phyloP scores from a whole-genome alignment of 2,797 vertebrate genomes.

The Sebastes trivittatus region DNA sequence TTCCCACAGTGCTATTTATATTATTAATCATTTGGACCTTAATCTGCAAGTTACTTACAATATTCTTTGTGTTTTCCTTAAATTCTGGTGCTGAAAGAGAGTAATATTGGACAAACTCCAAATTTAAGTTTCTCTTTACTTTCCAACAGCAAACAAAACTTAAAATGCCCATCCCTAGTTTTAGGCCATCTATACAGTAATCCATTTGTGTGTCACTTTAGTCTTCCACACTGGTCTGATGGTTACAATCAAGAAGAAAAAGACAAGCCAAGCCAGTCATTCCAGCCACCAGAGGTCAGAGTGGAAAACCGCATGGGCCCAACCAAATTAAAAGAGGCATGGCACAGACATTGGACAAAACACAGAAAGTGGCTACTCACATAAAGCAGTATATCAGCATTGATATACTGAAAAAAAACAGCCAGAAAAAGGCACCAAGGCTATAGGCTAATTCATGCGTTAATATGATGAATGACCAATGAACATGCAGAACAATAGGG shows the following conservation, averaged over 20 bases:
- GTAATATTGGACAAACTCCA: not conserved
- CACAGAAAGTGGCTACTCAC: not conserved
- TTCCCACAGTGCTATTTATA: not conserved
- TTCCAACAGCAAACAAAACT: not conserved
- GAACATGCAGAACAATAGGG: conserved; percentile 45
- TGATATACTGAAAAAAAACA: conserved; percentile 1
- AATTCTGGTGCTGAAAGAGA: not conserved
- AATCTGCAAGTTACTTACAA: not conserved
- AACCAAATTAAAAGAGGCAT: not conserved
- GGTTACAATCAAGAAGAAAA: not conserved
- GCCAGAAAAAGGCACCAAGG: not conserved
- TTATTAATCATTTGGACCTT: not conserved
- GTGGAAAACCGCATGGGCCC: not conserved
- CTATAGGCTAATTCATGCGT: conserved; percentile 10
- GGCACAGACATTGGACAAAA: conserved; percentile 5
- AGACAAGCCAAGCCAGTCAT: not conserved
- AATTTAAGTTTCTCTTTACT: not conserved
- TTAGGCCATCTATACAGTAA: not conserved
- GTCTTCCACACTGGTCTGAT: not conserved
- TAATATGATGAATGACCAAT: conserved; percentile 8
- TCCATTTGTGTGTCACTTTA: not conserved
- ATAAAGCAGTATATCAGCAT: conserved; percentile 12
- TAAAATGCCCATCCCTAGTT: conserved; percentile 13
- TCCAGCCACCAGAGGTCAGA: conserved; percentile 11
- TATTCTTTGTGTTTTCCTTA: not conserved